Base-by-base conservation (phyloP, 2,797 vertebrate genomes). In the Sebastolobus altivelis region DNA sequence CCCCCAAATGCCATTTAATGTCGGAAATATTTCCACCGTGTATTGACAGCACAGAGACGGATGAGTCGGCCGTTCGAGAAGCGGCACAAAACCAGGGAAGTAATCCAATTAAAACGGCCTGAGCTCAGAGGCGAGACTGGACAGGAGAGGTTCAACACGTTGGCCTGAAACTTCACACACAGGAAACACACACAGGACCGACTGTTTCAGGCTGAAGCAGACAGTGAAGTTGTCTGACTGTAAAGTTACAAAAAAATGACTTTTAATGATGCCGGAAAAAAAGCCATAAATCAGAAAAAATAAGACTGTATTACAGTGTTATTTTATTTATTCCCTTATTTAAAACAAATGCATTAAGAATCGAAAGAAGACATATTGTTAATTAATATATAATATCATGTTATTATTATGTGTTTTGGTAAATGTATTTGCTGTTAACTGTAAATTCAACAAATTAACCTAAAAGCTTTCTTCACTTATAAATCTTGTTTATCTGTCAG, bases 1-100 rank as follows among this genome's bases (percentile, higher is more conserved):
- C 88, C 91, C 91, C 90, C 88, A 92, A 94, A 94, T 95, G 92
- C 80, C 88, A 92, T 91, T 94, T 93, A 92, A 93, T 89, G 92
- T 92, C 91, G 91, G 92, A 93, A 94, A 95, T 94, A 92, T 94
- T 94, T 94, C 79, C 85, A 77, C 71, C 84, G 76, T 83, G 88
- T 92, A 93, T 93, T 93, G 94, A 93, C 92, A 93, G 87, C 86
- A 71, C 52, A 56, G 81, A 87, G 81, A 90, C 77, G 80, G 70
- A 85, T 68, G 89, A 93, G 85, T 56, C 82, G 90, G 80, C 56
- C 65, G 65, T 33, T 33, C 38, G 80, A 88, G 79, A 38, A 56
- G 72, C 72, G 78, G 43, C 79, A 73, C 79, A 52, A 75, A 81
- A 75, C 13, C 56, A 11, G 46, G n/a, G 70, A 81, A 77, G 79